Evolutionary conservation across 2,113 vertebrate species (phyloP), one percentile per base, ranked within the genome.

Genomic region (Ictidomys tridecemlineatus): DNA sequence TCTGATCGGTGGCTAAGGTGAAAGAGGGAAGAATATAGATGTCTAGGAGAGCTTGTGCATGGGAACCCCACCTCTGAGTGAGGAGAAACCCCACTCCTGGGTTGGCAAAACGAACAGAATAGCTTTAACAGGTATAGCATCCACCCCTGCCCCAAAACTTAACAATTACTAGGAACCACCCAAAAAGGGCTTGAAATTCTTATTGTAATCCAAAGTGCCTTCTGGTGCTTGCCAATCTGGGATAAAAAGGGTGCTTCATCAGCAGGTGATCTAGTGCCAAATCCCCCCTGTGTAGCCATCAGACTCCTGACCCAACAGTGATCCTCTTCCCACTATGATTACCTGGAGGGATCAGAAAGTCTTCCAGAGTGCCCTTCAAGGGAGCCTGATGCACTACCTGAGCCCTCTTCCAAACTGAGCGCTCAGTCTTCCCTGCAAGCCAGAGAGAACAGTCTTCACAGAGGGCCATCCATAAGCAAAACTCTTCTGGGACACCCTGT

Each of bases 401-500:
- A 42, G 51, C 28, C 85, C 85, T 45, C 42, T 70, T 96, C 61
- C 63, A 85, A 28, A 93, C 76, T 63, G 45, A 87, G 91, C 86
- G 87, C 91, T 96, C 67, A 85, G 69, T 70, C 37, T 92, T 77
- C 63, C 76, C 58, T 58, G 53, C 0, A 0, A 65, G 84, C 80
- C 93, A 90, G 80, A 92, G 69, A 56, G 91, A n/a, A 85, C 84
- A 95, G 51, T 9, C 70, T n/a, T 67, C 76, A 96, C 37, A 30
- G 30, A 70, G 2, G 5, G 58, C 80, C n/a, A 30, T 85, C 91
- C 72, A 91, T 42, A 53, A 61, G 78, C 72, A 82, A 80, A 91
- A 73, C 77, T 77, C n/a, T 90, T 84, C 89, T 82, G 58, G 83
- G 65, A 96, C 76, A 80, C 4, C 16, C 88, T 95, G 91, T 92